A percentile compares a stretch with the other conserved stretches of the same genome.
phyloP scores from a whole-genome alignment of 2,888 invertebrate species.

The Furcula furcula region DNA sequence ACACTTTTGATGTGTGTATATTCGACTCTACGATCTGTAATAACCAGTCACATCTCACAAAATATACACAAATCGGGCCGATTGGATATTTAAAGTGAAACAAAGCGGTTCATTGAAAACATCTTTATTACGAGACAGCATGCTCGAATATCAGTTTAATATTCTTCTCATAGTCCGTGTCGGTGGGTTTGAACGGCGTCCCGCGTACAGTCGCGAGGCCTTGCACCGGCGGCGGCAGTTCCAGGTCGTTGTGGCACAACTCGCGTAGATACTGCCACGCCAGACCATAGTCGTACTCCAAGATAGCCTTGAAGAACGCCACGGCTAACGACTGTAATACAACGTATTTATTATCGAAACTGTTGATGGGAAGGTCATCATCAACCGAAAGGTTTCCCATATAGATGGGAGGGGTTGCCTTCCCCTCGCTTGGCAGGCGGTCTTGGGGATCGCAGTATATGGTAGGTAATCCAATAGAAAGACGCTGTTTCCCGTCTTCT shows the following conservation, averaged over 20 bases:
- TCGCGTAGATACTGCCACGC: constrained; percentile 55
- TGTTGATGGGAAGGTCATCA: too few species aligned
- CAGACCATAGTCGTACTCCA: constrained; percentile 67
- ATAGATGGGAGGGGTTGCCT: too few species aligned
- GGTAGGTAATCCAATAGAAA: too few species aligned
- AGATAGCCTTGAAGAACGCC: constrained; percentile 74
- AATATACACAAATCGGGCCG: too few species aligned
- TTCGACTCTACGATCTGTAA: too few species aligned
- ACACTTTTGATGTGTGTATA: too few species aligned
- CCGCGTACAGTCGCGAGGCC: constrained; percentile 44
- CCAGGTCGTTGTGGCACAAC: constrained; percentile 46
- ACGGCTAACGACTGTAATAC: constrained; percentile 71
- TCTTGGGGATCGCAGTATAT: too few species aligned
- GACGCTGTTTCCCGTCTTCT: too few species aligned
- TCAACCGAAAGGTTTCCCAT: too few species aligned
- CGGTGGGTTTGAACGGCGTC: constrained; percentile 45
- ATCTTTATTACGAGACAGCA: constrained; percentile 29
- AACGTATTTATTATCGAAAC: too few species aligned
- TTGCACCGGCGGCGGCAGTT: constrained; percentile 35
- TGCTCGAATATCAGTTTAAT: constrained; percentile 53
- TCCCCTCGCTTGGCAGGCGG: too few species aligned
- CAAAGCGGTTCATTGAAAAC: constrained; percentile 5
- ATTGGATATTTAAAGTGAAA: background rate
- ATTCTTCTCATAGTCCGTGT: constrained; percentile 48
- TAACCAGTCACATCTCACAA: too few species aligned